phyloP scores from a whole-genome alignment of 2,113 vertebrate genomes.

The Pelodiscus sinensis region DNA sequence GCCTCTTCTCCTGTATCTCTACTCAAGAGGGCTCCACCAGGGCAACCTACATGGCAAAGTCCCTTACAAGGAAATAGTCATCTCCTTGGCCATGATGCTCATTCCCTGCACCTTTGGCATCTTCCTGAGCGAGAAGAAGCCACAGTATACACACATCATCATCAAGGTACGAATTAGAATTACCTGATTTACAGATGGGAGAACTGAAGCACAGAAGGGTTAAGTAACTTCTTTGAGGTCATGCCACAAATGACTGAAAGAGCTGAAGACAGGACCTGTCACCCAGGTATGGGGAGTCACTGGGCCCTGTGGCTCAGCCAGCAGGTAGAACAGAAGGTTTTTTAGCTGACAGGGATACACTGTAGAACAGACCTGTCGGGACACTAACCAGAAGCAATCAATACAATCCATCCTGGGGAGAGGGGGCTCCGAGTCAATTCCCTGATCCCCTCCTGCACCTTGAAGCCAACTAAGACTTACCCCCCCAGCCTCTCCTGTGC shows the following conservation, averaged over 20 bases:
- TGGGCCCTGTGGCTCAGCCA: too few species aligned
- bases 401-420: too few species aligned
- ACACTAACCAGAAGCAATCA: too few species aligned
- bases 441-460: too few species aligned
- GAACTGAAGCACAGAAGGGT: background rate
- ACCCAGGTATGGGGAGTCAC: too few species aligned
- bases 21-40: constrained; percentile 74
- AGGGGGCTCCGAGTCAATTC: too few species aligned
- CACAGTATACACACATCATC: constrained; percentile 74
- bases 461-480: too few species aligned
- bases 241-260: background rate
- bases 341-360: too few species aligned
- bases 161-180: constrained; percentile 77
- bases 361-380: too few species aligned
- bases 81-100: constrained; percentile 76
- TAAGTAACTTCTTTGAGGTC: background rate
- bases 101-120: constrained; percentile 84
- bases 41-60: constrained; percentile 78
- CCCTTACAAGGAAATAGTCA: constrained; percentile 80
- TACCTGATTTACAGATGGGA: background rate
- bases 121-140: constrained; percentile 82
- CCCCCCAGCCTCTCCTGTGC: too few species aligned
- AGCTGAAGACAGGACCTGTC: background rate
- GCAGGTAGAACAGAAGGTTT: too few species aligned
- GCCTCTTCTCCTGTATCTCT: constrained; percentile 87